Base-by-base conservation (phyloP, 2,888 invertebrate species). In the Drosophila mettleri region DNA sequence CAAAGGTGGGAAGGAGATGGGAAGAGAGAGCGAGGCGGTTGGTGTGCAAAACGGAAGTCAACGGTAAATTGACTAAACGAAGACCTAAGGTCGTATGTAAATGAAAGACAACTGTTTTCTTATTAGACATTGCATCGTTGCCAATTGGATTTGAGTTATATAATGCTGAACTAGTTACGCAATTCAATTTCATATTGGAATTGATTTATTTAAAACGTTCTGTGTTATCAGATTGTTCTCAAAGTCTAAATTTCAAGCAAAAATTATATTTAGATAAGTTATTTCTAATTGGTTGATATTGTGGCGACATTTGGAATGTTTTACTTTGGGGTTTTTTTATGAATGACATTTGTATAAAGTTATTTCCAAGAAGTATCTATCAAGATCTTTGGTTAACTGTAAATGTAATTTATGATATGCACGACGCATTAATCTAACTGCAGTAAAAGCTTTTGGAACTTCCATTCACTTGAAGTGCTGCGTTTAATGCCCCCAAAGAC, bases 401-500 rank as follows among this genome's bases (percentile, higher is more conserved):
- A 51, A 36, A 16, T 36, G 14, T 27, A 52, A 52, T 51, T 51
- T 36, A 53, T 46, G 34, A 63, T 24, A 59, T 41, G 59, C 67
- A 36, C 63, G 55, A 57, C 34, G 45, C n/a, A n/a, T n/a, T n/a
- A n/a, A n/a, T n/a, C n/a, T n/a, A n/a, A n/a, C n/a, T 59, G 27
- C 38, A 39, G 27, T 24, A 54, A 43, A 43, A 38, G 29, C 48
- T 45, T 45, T 59, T 43, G 58, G 55, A 57, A 76, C 31, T 46
- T 73, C 60, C 58, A 20, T 58, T 62, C 31, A 59, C 49, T 66
- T 51, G 36, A 55, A 52, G 34, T 70, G 51, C 38, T 38, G 75
- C 73, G 54, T 64, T 69, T 74, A 59, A 74, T 69, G 64, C 48
- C 57, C 69, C 55, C 64, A 69, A 55, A 65, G 54, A 66, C 72